Percentiles rank a stretch among this genome's conserved stretches.
phyloP scores from a whole-genome alignment of 2,113 vertebrate species.

The Brachyhypopomus gauderio region DNA sequence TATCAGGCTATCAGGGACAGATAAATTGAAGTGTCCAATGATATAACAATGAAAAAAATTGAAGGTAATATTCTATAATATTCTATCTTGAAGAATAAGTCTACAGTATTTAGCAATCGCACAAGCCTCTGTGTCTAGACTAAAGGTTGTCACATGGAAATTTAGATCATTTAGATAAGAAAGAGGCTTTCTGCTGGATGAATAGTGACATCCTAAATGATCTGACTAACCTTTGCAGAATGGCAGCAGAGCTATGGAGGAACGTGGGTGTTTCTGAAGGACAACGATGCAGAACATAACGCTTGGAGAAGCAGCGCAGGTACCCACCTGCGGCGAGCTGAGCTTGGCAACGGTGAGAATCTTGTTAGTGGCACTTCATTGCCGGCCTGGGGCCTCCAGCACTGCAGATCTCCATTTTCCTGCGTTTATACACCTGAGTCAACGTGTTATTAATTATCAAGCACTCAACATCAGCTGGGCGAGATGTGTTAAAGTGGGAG shows the following conservation, averaged over 20 bases:
- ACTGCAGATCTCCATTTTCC: not conserved
- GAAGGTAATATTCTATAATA: not conserved
- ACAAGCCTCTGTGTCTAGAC: not conserved
- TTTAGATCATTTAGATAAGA: not conserved
- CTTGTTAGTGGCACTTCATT: not conserved
- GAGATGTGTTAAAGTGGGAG: not conserved
- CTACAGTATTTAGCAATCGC: not conserved
- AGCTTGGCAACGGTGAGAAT: not conserved
- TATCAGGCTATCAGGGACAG: no score
- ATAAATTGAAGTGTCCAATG: not conserved
- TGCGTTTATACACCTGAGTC: not conserved
- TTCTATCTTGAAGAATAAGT: not conserved
- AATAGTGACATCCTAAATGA: constrained; percentile 9
- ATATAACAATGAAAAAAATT: not conserved
- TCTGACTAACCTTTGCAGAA: not conserved
- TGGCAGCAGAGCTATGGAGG: not conserved
- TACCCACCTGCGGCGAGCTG: no score
- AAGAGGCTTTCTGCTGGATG: not conserved
- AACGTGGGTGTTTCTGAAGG: not conserved
- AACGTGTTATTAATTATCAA: not conserved
- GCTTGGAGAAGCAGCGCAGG: not conserved
- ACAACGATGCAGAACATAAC: not conserved
- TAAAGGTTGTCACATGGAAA: not conserved
- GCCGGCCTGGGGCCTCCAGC: not conserved
- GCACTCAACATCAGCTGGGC: not conserved